phyloP scores from a whole-genome alignment of 2,797 vertebrate genomes.

The Hoplostethus mediterraneus region DNA sequence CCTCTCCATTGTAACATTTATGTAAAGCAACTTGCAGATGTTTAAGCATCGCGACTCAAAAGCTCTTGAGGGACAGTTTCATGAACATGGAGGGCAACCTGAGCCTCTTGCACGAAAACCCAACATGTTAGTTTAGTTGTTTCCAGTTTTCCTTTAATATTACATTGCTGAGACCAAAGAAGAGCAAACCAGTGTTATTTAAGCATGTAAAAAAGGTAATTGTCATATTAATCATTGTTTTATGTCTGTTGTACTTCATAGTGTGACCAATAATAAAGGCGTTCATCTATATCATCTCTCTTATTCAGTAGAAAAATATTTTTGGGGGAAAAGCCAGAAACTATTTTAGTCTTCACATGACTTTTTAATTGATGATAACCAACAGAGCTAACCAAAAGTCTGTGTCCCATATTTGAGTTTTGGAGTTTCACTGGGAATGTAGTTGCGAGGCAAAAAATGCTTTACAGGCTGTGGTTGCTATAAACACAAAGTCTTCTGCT shows the following conservation, averaged over 20 bases:
- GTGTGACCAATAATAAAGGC: slow-evolving; percentile 81
- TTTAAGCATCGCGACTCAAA: slow-evolving; percentile 42
- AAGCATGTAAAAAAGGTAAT: slow-evolving; percentile 83
- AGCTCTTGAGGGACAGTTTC: slow-evolving; percentile 40
- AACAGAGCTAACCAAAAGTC: slow-evolving; percentile 26
- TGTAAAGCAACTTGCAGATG: slow-evolving; percentile 49
- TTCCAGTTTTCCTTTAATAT: slow-evolving; percentile 62
- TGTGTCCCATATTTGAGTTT: slow-evolving; percentile 25
- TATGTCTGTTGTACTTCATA: slow-evolving; percentile 70
- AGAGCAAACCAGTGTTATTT: slow-evolving; percentile 74
- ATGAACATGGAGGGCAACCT: slow-evolving; percentile 49
- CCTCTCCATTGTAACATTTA: slow-evolving; percentile 56
- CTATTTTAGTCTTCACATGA: slow-evolving; percentile 29
- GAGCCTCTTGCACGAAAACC: slow-evolving; percentile 60
- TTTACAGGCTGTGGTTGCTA: slow-evolving; percentile 40
- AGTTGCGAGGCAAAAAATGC: slow-evolving; percentile 52
- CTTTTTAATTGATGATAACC: slow-evolving; percentile 18
- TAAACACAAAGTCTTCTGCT: slow-evolving; percentile 50
- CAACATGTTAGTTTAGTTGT: slow-evolving; percentile 45
- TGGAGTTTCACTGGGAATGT: slow-evolving; percentile 34
- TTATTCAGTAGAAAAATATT: slow-evolving; percentile 47
- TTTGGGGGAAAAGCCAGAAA: not conserved
- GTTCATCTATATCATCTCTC: slow-evolving; percentile 59
- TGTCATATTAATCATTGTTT: slow-evolving; percentile 76
- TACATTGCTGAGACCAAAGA: slow-evolving; percentile 68